These are phyloP conservation scores for Chouioia cunea DNA, from an alignment of 2,888 invertebrate species.

Conservation along the genomic window DNA sequence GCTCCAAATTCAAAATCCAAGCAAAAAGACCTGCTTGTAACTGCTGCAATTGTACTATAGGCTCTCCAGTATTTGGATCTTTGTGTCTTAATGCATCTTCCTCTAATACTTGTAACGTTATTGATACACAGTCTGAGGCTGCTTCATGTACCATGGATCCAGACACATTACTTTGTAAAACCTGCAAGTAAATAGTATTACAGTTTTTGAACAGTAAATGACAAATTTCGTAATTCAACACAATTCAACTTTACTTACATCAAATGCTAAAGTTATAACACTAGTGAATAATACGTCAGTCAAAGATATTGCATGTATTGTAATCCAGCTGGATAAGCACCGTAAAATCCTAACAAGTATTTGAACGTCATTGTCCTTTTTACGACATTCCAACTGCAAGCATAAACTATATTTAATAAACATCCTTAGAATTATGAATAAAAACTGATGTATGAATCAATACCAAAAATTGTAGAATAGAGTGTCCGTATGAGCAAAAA, in stretches of 20 bases:
- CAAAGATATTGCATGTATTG: conserved; percentile 84
- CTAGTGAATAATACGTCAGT: conserved; percentile 71
- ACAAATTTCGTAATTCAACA: neutral
- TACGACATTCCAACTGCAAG: too few relatives aligned
- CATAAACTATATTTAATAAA: too few relatives aligned
- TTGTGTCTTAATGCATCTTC: conserved; percentile 65
- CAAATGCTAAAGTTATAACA: conserved; percentile 80
- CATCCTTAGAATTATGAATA: too few relatives aligned
- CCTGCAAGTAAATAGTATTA: conserved; percentile 54
- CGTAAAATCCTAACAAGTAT: conserved; percentile 81
- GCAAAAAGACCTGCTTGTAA: conserved; percentile 76
- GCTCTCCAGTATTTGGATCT: conserved; percentile 72
- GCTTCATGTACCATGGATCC: conserved; percentile 82
- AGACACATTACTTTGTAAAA: conserved; percentile 75
- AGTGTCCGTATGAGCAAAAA: conserved; percentile 80
- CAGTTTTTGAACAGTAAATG: neutral
- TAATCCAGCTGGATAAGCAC: conserved; percentile 94
- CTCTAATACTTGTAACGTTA: conserved; percentile 85
- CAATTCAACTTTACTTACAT: conserved; percentile 62
- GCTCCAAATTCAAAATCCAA: conserved; percentile 76
- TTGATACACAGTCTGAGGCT: conserved; percentile 77
- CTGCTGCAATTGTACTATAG: conserved; percentile 70
- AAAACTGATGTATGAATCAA: too few relatives aligned
- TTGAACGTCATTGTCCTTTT: conserved; percentile 67
- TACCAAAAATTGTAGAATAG: conserved; percentile 84